Conservation (phyloP, 2,113 vertebrate species). For the Hydrolagus affinis region DNA sequence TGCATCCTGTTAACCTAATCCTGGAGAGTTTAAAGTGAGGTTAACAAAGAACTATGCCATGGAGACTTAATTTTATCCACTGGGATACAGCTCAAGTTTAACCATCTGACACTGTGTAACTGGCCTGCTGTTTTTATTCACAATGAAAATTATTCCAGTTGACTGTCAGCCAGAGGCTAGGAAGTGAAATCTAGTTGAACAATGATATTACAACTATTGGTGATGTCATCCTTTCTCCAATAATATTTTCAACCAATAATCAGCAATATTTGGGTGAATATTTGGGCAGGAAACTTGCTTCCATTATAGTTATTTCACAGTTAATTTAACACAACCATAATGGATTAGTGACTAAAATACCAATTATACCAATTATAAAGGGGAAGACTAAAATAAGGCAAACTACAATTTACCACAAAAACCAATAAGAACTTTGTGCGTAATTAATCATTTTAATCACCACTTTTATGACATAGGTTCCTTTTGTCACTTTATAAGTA, state of each 20-base stretch:
- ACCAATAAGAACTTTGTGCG: neutral
- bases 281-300: neutral
- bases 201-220: neutral
- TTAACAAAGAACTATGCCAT: too few species aligned
- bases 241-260: neutral
- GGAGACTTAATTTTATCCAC: too few species aligned
- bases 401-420: neutral
- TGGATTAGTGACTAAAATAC: slow-evolving; percentile 23
- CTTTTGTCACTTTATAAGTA: neutral
- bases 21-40: too few species aligned
- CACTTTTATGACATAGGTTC: neutral
- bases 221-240: too few species aligned
- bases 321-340: slow-evolving; percentile 12
- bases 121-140: too few species aligned
- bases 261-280: slow-evolving; percentile 9
- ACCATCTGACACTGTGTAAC: too few species aligned
- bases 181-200: neutral
- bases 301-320: slow-evolving; percentile 1
- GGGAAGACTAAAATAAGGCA: slow-evolving; percentile 10
- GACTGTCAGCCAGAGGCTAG: neutral
- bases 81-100: too few species aligned
- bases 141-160: neutral
- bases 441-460: neutral
- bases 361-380: slow-evolving; percentile 25
- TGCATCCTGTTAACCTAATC: too few species aligned